Base-by-base conservation (phyloP, 1,140 invertebrate species). In the Nasonia longicornis region DNA sequence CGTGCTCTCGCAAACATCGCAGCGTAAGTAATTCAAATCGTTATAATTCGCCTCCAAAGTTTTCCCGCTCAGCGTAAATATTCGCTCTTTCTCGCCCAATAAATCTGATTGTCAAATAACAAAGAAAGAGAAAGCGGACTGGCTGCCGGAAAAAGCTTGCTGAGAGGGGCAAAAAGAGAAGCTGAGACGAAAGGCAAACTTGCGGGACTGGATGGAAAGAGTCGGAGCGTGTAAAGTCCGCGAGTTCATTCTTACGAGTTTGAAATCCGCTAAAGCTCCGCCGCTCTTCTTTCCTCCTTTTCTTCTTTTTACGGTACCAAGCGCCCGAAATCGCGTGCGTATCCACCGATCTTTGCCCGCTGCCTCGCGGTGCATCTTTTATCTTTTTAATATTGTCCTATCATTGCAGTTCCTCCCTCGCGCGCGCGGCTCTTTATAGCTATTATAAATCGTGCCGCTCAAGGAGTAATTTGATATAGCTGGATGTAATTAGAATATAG, bases 221-320 rank as follows among this genome's bases (percentile, higher is more conserved):
- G 70, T 20, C 38, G 48, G 38, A 45, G 20, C 20, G 70, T 22
- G 70, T 48, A 45, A 72, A 38, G 38, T 72, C 35, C 38, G 22
- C 31, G 26, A 72, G 70, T 45, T 72, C 70, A 42, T 48, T 72
- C 70, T 72, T 72, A 48, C 70, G 42, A 72, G 70, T 72, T 72
- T n/a, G n/a, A 45, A 72, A 72, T 72, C 70, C 35, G 70, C 42
- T 72, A 72, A 72, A 72, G 38, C 14, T 67, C 64, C 26, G 10
- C 29, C 29, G 64, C 22, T n/a, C 52, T 58, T 16, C 16, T 16
- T 20, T 26, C 8, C 38, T 72, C n/a, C 42, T n/a, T 72, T 3
- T 31, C 35, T n/a, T 71, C 11, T 72, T 45, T 70, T 70, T 1
- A n/a, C 31, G 16, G 16, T 20, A 7, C 52, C 52, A 7, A 58